Conservation (phyloP, 64 coral and sea anemone species). For the Astreopora myriophthalma region DNA sequence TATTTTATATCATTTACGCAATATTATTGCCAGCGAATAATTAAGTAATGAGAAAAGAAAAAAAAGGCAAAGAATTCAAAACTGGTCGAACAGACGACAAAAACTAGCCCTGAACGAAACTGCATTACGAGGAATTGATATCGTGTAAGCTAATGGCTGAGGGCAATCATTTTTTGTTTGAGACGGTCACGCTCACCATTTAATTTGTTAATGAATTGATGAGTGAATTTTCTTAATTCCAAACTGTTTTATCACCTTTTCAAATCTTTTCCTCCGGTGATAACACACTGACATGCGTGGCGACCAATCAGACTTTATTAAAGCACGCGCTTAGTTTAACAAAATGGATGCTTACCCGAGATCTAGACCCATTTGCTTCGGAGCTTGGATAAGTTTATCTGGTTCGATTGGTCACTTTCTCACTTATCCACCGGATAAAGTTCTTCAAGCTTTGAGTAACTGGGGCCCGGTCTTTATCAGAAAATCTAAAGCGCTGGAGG, state of each 20-base stretch:
- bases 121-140: not conserved
- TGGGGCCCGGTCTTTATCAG: not conserved
- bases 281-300: not conserved
- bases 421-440: not conserved
- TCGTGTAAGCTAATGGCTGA: not conserved
- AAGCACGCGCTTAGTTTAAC: not conserved
- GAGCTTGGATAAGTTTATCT: not conserved
- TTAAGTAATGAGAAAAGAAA: not conserved
- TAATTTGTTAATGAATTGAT: not conserved
- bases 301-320: not conserved
- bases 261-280: not conserved
- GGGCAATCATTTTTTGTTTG: not conserved
- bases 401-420: not conserved
- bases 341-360: not conserved
- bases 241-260: not conserved
- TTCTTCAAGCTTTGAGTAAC: not conserved
- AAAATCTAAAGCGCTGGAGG: constrained; percentile 13
- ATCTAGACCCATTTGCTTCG: not conserved
- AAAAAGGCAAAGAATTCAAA: not conserved
- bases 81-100: not conserved
- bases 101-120: not conserved
- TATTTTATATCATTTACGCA: not conserved
- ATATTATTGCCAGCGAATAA: not conserved
- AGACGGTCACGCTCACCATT: not conserved
- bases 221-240: not conserved